Evolutionary conservation across 2,797 vertebrate genomes (phyloP), one percentile per base, ranked within the genome.

Genomic region (Denticeps clupeoides): DNA sequence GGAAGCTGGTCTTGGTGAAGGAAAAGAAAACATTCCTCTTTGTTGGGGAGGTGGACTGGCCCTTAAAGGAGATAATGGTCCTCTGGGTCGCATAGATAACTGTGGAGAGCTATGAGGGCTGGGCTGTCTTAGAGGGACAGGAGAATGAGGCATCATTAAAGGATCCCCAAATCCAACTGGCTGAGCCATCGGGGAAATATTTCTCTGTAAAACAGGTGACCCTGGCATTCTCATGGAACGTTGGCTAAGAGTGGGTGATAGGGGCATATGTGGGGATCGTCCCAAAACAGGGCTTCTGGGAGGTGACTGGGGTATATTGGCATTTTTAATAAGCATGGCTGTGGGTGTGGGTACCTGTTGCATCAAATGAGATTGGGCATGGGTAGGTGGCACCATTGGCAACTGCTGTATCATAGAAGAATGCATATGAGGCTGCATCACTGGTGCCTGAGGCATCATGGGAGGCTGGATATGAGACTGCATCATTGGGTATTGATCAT

Each of bases 251-350:
- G 81, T 74, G 0, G 80, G 81, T 33, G 77, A 83, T 19, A 57
- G 63, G 24, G 23, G 67, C 4, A 28, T 23, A 38, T 73, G 78
- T 27, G 87, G 69, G 45, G 82, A 79, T 15, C 76, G 77, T 0
- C 79, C 78, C 45, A 81, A 41, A 16, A 31, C 24, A 0, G 81
- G 72, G 41, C 71, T 78, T 3, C n/a, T n/a, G n/a, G n/a, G 71
- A 68, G 5, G 46, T 10, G 60, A 78, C 1, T 23, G 68, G 45
- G 58, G 29, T 16, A 28, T 57, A 45, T 60, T 58, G 35, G 57
- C 80, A 56, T 82, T 79, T 46, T 83, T 81, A 43, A 84, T 85
- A 24, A 84, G 70, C 78, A 77, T 79, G 18, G 83, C 83, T 56
- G 71, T 75, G 60, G 69, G 81, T 43, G 78, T 80, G 26, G 83